phyloP scores from a whole-genome alignment of 2,113 vertebrate species.

The Saccopteryx leptura region DNA sequence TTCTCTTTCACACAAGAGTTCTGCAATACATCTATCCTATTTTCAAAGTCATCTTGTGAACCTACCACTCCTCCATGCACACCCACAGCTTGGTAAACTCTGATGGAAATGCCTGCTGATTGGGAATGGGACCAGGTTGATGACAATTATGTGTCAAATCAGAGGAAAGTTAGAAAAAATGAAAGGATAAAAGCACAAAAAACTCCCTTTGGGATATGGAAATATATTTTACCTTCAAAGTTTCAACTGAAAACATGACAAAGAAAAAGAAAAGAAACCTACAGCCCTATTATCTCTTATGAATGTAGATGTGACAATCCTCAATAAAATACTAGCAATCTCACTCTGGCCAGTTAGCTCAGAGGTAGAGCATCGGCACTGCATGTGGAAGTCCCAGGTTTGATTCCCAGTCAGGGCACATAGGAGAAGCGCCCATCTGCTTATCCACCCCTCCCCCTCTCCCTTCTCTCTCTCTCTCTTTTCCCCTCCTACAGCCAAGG shows the following conservation, averaged over 20 bases:
- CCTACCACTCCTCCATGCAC: neutral
- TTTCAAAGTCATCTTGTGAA: neutral
- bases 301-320: neutral
- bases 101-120: neutral
- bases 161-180: slow-evolving; percentile 16
- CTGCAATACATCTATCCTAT: neutral
- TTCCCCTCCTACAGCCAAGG: too few species aligned
- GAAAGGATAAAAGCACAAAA: slow-evolving; percentile 9
- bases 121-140: neutral
- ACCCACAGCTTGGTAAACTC: neutral
- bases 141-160: neutral
- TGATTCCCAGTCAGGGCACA: too few species aligned
- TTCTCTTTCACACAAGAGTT: slow-evolving; percentile 18
- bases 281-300: neutral
- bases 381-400: too few species aligned
- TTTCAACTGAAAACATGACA: neutral
- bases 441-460: too few species aligned
- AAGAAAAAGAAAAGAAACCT: neutral
- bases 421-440: too few species aligned
- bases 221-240: slow-evolving; percentile 22
- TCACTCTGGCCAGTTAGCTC: neutral
- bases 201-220: neutral
- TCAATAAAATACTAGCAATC: slow-evolving; percentile 21
- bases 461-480: too few species aligned
- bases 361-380: too few species aligned